Conservation (phyloP, 92 coral and sea anemone species). For the Heliopora coerulea region DNA sequence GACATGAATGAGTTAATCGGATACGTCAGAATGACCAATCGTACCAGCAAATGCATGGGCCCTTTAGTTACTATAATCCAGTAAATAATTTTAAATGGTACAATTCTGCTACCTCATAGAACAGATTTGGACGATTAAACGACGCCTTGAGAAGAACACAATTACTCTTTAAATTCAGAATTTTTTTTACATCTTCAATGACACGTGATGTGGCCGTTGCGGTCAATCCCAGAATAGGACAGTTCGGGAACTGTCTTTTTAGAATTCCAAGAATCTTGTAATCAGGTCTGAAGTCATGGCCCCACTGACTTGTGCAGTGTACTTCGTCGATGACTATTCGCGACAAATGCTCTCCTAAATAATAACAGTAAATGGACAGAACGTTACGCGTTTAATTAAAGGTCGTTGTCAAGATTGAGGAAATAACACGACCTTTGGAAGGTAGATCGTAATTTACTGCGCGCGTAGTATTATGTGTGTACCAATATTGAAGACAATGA, state of each 20-base stretch:
- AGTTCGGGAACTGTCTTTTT: constrained; percentile 91
- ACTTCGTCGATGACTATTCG: constrained; percentile 95
- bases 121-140: constrained; percentile 87
- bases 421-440: no score
- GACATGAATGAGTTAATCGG: no score
- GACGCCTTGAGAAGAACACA: constrained; percentile 90
- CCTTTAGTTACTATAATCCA: no score
- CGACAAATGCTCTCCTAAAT: constrained; percentile 68
- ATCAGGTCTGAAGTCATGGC: constrained; percentile 98
- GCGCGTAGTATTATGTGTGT: no score
- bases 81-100: no score
- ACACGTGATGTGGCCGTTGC: constrained; percentile 97
- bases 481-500: no score
- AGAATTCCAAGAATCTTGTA: constrained; percentile 95
- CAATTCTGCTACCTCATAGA: constrained; percentile 66
- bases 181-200: constrained; percentile 89
- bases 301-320: constrained; percentile 99
- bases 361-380: constrained; percentile 7
- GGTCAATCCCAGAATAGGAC: constrained; percentile 87
- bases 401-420: no score
- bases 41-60: no score
- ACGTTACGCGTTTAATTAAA: no score
- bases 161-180: constrained; percentile 66
- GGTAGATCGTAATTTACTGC: no score
- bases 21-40: no score